Evolutionary conservation across 2,797 vertebrate genomes (phyloP).

Genomic region (Chromis chromis): DNA sequence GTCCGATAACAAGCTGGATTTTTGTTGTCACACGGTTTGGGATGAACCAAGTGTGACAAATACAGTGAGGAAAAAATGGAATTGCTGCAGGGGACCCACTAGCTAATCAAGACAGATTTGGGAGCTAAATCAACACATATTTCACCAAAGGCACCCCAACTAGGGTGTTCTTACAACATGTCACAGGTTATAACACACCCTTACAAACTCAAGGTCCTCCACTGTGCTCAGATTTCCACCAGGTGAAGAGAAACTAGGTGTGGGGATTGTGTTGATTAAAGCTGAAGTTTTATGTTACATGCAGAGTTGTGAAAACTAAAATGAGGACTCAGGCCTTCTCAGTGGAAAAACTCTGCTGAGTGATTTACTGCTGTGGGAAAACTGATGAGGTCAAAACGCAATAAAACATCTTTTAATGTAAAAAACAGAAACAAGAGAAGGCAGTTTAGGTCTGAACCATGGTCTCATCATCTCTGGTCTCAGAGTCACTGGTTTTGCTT

Average conservation of each 20-base stretch:
- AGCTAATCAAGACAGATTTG: too few relatives aligned
- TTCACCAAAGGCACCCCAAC: constrained; percentile 18
- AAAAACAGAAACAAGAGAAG: neutral
- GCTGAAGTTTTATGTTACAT: neutral
- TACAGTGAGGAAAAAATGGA: neutral
- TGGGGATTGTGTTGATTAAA: constrained; percentile 7
- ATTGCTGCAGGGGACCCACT: neutral
- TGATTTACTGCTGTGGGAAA: constrained; percentile 1
- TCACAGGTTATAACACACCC: constrained; percentile 24
- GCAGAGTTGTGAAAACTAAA: constrained; percentile 17
- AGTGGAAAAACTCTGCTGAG: neutral
- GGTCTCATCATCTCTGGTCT: constrained; percentile 61
- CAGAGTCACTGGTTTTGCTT: constrained; percentile 70
- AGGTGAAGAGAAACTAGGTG: constrained; percentile 38
- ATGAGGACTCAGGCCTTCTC: constrained; percentile 35
- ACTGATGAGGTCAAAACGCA: constrained; percentile 16
- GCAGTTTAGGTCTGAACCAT: neutral
- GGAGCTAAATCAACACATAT: neutral
- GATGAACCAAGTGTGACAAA: neutral
- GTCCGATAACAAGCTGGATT: neutral
- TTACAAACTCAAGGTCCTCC: neutral
- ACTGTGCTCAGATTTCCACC: constrained; percentile 50
- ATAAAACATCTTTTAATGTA: constrained; percentile 17
- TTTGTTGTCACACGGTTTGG: constrained; percentile 3
- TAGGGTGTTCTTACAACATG: neutral